These are phyloP conservation scores for Scolanthus callimorphus DNA, from an alignment of 92 coral and sea anemone species.

Conservation along the genomic window DNA sequence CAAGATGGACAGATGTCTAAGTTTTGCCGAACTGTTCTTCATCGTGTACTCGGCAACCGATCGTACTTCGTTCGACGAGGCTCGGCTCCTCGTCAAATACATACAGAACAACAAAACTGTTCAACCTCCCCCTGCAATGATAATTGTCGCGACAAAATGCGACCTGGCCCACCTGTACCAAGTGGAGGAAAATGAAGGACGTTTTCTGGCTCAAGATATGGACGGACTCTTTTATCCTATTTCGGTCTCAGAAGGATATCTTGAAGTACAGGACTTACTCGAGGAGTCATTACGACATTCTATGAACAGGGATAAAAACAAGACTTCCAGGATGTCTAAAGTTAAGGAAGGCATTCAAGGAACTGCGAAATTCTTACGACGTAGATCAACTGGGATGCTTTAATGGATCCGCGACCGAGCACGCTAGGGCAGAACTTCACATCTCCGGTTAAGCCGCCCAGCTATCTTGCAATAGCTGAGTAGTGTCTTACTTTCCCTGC, in stretches of 20 bases:
- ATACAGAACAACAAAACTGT: slow-evolving; percentile 66
- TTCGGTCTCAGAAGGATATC: slow-evolving; percentile 71
- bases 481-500: too few species aligned
- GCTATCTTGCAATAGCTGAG: not conserved
- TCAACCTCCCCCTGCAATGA: slow-evolving; percentile 39
- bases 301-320: slow-evolving; percentile 51
- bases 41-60: slow-evolving; percentile 91
- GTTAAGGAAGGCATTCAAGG: slow-evolving; percentile 73
- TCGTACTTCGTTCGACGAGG: slow-evolving; percentile 84
- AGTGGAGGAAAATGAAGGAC: slow-evolving; percentile 84
- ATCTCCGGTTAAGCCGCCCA: slow-evolving; percentile 3
- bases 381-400: slow-evolving; percentile 32
- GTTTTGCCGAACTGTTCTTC: slow-evolving; percentile 88
- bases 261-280: slow-evolving; percentile 64
- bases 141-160: slow-evolving; percentile 77
- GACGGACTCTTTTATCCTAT: slow-evolving; percentile 81
- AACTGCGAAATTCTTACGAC: slow-evolving; percentile 68
- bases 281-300: slow-evolving; percentile 56
- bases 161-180: slow-evolving; percentile 70
- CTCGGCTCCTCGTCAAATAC: slow-evolving; percentile 76
- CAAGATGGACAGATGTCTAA: slow-evolving; percentile 74
- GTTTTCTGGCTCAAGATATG: slow-evolving; percentile 68
- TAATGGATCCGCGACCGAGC: slow-evolving; percentile 12
- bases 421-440: slow-evolving; percentile 28
- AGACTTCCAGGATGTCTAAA: slow-evolving; percentile 49